A percentile compares a stretch with the other conserved stretches of the same genome.
Evolutionary conservation across 2,888 invertebrate genomes (phyloP).

Genomic region (Aleiodes testaceus): DNA sequence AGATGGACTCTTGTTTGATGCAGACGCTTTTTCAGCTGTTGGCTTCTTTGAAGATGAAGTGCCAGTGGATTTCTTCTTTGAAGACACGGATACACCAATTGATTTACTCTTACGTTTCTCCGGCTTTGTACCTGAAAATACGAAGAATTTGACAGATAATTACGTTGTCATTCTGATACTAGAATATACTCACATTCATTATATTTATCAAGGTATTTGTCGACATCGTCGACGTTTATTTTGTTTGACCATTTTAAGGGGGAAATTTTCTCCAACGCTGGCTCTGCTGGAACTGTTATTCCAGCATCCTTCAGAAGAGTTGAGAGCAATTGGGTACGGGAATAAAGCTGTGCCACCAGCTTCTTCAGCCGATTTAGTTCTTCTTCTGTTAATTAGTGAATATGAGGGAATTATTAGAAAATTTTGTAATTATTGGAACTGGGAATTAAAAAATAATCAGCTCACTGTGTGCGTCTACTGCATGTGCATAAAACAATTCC

Average conservation of each 20-base stretch:
- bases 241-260: conserved; percentile 71
- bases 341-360: conserved; percentile 65
- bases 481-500: conserved; percentile 64
- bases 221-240: conserved; percentile 66
- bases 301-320: conserved; percentile 68
- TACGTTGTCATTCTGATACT: too few species aligned
- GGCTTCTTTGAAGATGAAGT: conserved; percentile 53
- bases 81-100: conserved; percentile 60
- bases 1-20: conserved; percentile 57
- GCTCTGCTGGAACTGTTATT: conserved; percentile 69
- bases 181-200: conserved; percentile 58
- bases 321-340: conserved; percentile 67
- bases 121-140: conserved; percentile 58
- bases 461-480: conserved; percentile 69
- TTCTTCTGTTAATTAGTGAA: conserved; percentile 61
- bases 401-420: neutral
- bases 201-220: conserved; percentile 60
- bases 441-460: conserved; percentile 11
- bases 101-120: conserved; percentile 62
- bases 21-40: conserved; percentile 46
- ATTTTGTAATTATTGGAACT: too few species aligned
- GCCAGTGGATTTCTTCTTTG: conserved; percentile 57
- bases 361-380: conserved; percentile 68
- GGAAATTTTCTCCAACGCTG: conserved; percentile 70
- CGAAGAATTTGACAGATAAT: conserved; percentile 11